Evolutionary conservation across 2,888 invertebrate genomes (phyloP).

Genomic region (Parthenolecanium corni): DNA sequence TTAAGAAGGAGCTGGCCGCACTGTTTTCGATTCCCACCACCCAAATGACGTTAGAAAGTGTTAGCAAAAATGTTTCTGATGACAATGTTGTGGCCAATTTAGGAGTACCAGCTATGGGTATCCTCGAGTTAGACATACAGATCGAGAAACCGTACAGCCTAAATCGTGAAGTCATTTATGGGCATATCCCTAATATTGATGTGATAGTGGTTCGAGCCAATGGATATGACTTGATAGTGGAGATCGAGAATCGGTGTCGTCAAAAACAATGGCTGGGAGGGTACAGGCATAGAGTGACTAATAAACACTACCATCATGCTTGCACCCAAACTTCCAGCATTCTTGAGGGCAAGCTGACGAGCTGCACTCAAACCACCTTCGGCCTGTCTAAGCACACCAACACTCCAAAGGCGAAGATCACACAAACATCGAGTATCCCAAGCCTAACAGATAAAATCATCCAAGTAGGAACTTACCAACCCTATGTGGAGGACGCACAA

Average conservation of each 20-base stretch:
- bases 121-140: slow-evolving; percentile 33
- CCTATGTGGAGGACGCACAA: no score
- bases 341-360: background rate
- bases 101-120: slow-evolving; percentile 36
- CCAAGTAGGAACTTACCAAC: no score
- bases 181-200: slow-evolving; percentile 39
- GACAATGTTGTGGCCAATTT: slow-evolving; percentile 35
- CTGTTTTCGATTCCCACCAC: slow-evolving; percentile 31
- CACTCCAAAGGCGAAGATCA: background rate
- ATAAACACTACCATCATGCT: slow-evolving; percentile 66
- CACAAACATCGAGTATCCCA: background rate
- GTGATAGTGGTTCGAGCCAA: slow-evolving; percentile 45
- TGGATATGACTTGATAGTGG: slow-evolving; percentile 40
- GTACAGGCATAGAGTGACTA: slow-evolving; percentile 58
- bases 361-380: background rate
- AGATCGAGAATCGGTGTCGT: slow-evolving; percentile 48
- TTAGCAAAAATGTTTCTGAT: slow-evolving; percentile 34
- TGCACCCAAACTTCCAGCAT: slow-evolving; percentile 49
- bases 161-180: slow-evolving; percentile 1
- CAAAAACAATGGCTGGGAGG: slow-evolving; percentile 72
- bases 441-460: background rate
- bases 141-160: background rate
- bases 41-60: slow-evolving; percentile 34
- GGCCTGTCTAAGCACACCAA: background rate
- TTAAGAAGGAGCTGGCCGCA: slow-evolving; percentile 33